Base-by-base conservation (phyloP, 1,140 invertebrate genomes). In the Linepithema humile region DNA sequence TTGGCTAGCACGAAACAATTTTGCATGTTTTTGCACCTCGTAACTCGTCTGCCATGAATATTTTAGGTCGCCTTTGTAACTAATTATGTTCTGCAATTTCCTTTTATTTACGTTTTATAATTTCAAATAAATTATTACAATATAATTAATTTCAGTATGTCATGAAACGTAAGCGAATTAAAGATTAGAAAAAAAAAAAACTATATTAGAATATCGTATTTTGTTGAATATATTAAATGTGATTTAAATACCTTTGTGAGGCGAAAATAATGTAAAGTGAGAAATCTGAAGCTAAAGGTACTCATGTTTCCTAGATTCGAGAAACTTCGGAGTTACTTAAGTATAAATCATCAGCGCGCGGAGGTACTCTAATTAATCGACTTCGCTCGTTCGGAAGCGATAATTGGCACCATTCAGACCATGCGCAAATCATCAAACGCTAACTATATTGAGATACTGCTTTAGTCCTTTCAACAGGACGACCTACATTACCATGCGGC, bases 351-450 rank as follows among this genome's bases (percentile, higher is more conserved):
- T 1, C 5, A 20, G 20, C 35, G 35, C 23, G 32, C 20, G 15
- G 7, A 26, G 9, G 29, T 26, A 26, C 12, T 38, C 57, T 55
- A 64, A 83, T 77, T 83, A 83, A 83, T 77, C 82, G 72, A 55
- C 7, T 40, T 40, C 23, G 57, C 12, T 55, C 48, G 65, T 43
- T 43, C 48, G 35, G 7, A 26, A 60, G 73, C 74, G 83, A 89
- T 88, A 85, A 90, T 87, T 73, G 69, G 62, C 72, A 84, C n/a
- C 82, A 89, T 88, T 90, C 87, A 65, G 78, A 87, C 87, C 90
- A 90, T 78, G 86, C 90, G 83, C 86, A 32, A 87, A 70, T 91
- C 90, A 83, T 91, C 89, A 89, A 91, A 88, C 84, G 86, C 70
- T 84, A 88, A 88, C 88, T 89, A 85, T 88, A 87, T 77, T 57